phyloP scores from a whole-genome alignment of 2,888 invertebrate genomes.

The Allolobophora icterica region DNA sequence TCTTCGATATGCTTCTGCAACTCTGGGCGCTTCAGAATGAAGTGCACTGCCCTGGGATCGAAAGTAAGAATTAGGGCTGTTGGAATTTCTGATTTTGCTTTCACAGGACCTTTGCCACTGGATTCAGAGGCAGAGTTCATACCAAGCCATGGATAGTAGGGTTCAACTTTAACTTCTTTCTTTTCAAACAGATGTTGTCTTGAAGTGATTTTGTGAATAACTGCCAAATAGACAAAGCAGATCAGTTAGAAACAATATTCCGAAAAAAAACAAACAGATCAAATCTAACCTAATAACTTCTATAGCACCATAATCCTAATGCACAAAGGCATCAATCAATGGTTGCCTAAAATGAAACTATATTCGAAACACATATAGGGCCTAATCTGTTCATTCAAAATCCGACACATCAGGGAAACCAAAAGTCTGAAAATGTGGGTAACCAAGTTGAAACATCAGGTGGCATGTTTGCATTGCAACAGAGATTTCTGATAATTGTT shows the following conservation, averaged over 20 bases:
- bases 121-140: background rate
- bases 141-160: slow-evolving; percentile 26
- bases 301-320: background rate
- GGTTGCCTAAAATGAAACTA: background rate
- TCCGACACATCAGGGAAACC: too few relatives aligned
- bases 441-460: too few relatives aligned
- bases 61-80: background rate
- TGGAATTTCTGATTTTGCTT: background rate
- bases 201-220: background rate
- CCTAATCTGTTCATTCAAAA: too few relatives aligned
- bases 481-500: too few relatives aligned
- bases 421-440: too few relatives aligned
- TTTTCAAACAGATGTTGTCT: background rate
- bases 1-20: slow-evolving; percentile 19
- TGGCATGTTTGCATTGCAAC: too few relatives aligned
- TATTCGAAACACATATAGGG: background rate
- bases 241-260: background rate
- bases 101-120: background rate
- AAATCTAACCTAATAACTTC: background rate
- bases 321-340: too few relatives aligned
- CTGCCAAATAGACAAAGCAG: background rate
- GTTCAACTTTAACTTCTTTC: background rate
- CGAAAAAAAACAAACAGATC: background rate
- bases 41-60: background rate
- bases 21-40: background rate